Percentiles rank a stretch among this genome's conserved stretches.
Conservation (phyloP, 2,797 vertebrate species). For the Poeciliopsis paucimaculata region DNA sequence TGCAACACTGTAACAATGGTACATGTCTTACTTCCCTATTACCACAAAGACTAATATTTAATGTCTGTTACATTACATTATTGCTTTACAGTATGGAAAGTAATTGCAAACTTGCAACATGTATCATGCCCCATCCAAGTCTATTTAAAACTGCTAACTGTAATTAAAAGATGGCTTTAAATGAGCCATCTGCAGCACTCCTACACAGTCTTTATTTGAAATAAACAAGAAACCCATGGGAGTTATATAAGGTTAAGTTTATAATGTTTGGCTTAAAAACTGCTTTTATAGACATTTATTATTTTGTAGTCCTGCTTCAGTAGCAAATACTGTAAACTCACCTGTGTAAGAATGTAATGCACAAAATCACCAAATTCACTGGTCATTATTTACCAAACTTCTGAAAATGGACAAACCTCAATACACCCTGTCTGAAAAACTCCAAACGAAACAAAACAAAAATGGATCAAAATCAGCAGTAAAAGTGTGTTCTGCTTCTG, state of each 20-base stretch:
- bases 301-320: conserved; percentile 6
- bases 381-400: neutral
- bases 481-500: neutral
- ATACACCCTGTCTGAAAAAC: neutral
- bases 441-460: neutral
- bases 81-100: neutral
- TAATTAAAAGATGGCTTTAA: conserved; percentile 69
- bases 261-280: conserved; percentile 32
- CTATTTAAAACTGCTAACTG: conserved; percentile 37
- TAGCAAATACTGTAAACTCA: neutral
- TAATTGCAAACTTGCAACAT: neutral
- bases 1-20: conserved; percentile 5
- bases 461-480: neutral
- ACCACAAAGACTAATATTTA: conserved; percentile 3
- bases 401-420: neutral
- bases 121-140: neutral
- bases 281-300: conserved; percentile 10
- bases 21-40: conserved; percentile 15
- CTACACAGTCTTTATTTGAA: conserved; percentile 59
- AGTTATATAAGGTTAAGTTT: conserved; percentile 51
- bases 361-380: conserved; percentile 11
- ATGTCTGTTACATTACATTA: conserved; percentile 1
- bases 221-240: conserved; percentile 49
- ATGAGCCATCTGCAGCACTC: conserved; percentile 68
- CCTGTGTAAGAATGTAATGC: neutral